These are phyloP conservation scores for Apogon hyalosoma DNA, from an alignment of 2,797 vertebrate species.

Conservation along the genomic window DNA sequence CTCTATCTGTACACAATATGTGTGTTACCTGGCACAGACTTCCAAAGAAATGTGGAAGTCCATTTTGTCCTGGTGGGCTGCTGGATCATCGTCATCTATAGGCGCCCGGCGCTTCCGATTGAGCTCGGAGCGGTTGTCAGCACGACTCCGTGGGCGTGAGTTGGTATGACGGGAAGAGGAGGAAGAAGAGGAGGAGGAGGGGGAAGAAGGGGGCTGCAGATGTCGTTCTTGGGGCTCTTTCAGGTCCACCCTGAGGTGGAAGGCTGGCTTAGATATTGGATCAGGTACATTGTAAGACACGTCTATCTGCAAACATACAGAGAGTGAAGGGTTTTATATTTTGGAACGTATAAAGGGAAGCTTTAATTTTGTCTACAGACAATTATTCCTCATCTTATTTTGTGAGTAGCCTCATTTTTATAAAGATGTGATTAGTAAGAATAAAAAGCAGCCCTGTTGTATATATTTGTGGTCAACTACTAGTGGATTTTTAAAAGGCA, in stretches of 20 bases:
- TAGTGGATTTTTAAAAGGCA: no score
- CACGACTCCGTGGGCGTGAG: slow-evolving; percentile 71
- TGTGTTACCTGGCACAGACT: slow-evolving; percentile 88
- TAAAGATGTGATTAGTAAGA: not conserved
- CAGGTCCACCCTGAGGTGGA: slow-evolving; percentile 91
- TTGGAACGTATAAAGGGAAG: no score
- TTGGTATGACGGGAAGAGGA: slow-evolving; percentile 54
- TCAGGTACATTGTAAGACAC: slow-evolving; percentile 94
- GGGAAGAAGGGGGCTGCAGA: slow-evolving; percentile 34
- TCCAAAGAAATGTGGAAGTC: slow-evolving; percentile 91
- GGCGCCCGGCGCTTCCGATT: slow-evolving; percentile 80
- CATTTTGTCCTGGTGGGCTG: slow-evolving; percentile 89
- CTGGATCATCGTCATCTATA: slow-evolving; percentile 90
- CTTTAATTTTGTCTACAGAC: not conserved
- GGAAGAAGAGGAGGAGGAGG: slow-evolving; percentile 27
- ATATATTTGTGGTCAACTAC: no score
- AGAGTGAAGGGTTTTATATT: not conserved
- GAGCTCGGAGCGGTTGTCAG: slow-evolving; percentile 80
- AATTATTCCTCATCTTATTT: not conserved
- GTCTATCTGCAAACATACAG: slow-evolving; percentile 84
- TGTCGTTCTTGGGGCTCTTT: slow-evolving; percentile 88
- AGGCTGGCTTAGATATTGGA: slow-evolving; percentile 91
- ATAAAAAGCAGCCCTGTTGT: not conserved
- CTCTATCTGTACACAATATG: not conserved
- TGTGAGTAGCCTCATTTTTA: not conserved